Base-by-base conservation (phyloP, 2,888 invertebrate species). In the Choristoneura rosaceana region DNA sequence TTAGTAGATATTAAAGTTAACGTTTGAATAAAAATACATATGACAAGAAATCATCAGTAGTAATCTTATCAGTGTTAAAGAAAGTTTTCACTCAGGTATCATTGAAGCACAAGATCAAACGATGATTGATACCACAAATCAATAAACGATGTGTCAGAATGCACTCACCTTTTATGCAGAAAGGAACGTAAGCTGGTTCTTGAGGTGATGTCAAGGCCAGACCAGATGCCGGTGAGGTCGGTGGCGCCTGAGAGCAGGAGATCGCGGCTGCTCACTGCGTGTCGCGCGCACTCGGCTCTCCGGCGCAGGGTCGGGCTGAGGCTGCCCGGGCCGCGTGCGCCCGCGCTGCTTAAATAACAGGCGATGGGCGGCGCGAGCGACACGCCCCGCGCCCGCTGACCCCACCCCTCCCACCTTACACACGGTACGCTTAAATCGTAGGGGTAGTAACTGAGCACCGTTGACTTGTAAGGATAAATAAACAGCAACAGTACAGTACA, bases 371-470 rank as follows among this genome's bases (percentile, higher is more conserved):
- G 90, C 87, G 88, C 88, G 81, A 82, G 83, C 78, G 83, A 77
- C 88, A 87, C 90, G 89, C 90, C 89, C 84, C 88, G 84, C 90
- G 76, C 84, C 88, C 82, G 84, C 79, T 87, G 85, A 84, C 87
- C 85, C 84, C 84, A 77, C 81, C 75, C 70, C 71, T 61, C 64
- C 78, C 73, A 77, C 75, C 77, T 74, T 45, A 62, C 17, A 14
- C 62, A 43, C 33, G 55, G 55, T 25, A 25, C 55, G 17, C 25
- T 55, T 10, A 25, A 17, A 55, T 55, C 38, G 8, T 34, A 34
- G 34, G 59, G 59, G 59, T 59, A 55, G 55, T 55, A 17, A 50
- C 50, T 50, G n/a, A 52, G 15, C 17, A 15, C n/a, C n/a, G n/a
- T 7, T 50, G n/a, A 50, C 15, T 50, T 15, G n/a, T 50, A 7